phyloP scores from a whole-genome alignment of 2,888 invertebrate species.

The Ophioninae sp. region DNA sequence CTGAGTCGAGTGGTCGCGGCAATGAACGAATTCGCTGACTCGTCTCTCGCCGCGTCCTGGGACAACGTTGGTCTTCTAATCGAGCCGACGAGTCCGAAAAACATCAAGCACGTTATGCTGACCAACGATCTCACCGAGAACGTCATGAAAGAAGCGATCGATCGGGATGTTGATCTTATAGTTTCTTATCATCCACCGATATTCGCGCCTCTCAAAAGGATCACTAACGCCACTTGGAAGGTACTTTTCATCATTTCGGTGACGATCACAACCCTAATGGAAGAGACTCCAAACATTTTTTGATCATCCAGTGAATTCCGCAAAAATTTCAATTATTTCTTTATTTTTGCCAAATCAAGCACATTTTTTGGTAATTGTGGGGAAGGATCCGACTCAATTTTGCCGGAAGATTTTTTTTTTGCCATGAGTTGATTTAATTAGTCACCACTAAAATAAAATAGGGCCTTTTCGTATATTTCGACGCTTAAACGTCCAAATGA shows the following conservation, averaged over 20 bases:
- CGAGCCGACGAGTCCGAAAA: slow-evolving; percentile 85
- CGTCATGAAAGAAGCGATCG: slow-evolving; percentile 91
- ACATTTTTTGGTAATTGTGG: no score
- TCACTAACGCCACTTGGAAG: slow-evolving; percentile 86
- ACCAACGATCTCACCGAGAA: slow-evolving; percentile 96
- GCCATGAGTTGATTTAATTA: no score
- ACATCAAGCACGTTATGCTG: slow-evolving; percentile 87
- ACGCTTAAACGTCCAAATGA: no score
- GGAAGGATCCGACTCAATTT: no score
- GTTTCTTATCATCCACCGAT: slow-evolving; percentile 98
- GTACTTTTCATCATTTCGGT: slow-evolving; percentile 79
- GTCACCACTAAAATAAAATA: no score
- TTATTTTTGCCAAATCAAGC: no score
- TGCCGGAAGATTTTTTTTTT: no score
- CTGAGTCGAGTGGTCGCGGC: slow-evolving; percentile 83
- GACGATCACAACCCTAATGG: neutral
- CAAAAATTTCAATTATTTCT: no score
- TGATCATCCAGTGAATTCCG: no score
- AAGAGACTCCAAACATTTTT: no score
- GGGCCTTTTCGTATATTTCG: no score
- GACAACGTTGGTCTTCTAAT: slow-evolving; percentile 97
- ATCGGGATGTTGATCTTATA: slow-evolving; percentile 88
- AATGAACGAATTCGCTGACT: slow-evolving; percentile 88
- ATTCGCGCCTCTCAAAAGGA: slow-evolving; percentile 91
- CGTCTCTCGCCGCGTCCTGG: slow-evolving; percentile 91